Conservation (phyloP, 2,797 vertebrate genomes). For the Pempheris klunzingeri region DNA sequence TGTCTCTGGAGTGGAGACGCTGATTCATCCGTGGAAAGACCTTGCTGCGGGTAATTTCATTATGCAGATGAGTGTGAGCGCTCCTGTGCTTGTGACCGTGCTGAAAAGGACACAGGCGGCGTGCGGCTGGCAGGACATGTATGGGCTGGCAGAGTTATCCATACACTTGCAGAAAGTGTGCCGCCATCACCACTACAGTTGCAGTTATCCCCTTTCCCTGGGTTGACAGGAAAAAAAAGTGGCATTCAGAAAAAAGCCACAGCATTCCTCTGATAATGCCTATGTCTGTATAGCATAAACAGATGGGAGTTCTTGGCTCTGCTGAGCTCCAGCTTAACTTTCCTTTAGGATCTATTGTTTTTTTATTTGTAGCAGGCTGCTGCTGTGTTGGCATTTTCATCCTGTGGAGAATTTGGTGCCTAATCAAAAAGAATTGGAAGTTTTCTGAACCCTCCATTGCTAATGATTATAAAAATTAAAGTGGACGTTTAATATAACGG, state of each 20-base stretch:
- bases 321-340: conserved; percentile 40
- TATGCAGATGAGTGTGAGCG: conserved; percentile 69
- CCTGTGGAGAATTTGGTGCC: conserved; percentile 37
- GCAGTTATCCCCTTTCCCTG: conserved; percentile 70
- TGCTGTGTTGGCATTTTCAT: conserved; percentile 52
- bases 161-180: conserved; percentile 34
- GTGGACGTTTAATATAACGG: conserved; percentile 47
- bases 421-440: conserved; percentile 35
- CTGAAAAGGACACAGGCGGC: conserved; percentile 45
- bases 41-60: conserved; percentile 69
- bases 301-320: conserved; percentile 75
- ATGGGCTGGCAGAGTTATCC: conserved; percentile 41
- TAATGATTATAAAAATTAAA: conserved; percentile 63
- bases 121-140: conserved; percentile 43
- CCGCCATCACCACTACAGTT: conserved; percentile 42
- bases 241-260: conserved; percentile 72
- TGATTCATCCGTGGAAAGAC: conserved; percentile 73
- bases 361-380: conserved; percentile 62
- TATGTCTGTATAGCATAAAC: conserved; percentile 81
- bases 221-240: conserved; percentile 66
- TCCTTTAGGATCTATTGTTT: conserved; percentile 65
- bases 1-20: conserved; percentile 51
- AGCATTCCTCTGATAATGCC: conserved; percentile 81
- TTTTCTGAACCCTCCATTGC: conserved; percentile 13
- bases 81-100: conserved; percentile 21